These are phyloP conservation scores for Palythoa grandiflora DNA, from an alignment of 92 coral and sea anemone genomes.

Conservation along the genomic window DNA sequence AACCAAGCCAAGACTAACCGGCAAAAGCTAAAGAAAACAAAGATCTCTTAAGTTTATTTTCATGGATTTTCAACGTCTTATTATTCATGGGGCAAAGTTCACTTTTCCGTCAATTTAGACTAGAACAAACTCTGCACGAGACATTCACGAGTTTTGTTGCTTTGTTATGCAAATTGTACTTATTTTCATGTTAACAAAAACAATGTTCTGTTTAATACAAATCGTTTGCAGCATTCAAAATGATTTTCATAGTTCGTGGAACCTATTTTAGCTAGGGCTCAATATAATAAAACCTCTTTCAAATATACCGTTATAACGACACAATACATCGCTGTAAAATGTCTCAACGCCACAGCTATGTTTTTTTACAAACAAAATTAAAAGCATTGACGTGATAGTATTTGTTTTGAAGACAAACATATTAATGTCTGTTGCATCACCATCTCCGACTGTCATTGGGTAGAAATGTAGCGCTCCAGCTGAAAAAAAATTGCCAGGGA, in stretches of 20 bases:
- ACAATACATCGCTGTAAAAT: neutral
- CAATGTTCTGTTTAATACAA: neutral
- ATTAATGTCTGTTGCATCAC: slow-evolving; percentile 31
- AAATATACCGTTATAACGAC: no score
- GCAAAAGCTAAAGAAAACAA: no score
- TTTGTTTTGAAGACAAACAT: slow-evolving; percentile 24
- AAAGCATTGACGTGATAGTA: slow-evolving; percentile 9
- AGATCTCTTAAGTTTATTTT: no score
- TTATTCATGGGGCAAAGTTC: neutral
- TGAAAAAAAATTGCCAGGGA: slow-evolving; percentile 6
- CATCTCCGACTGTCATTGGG: slow-evolving; percentile 34
- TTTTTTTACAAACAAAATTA: neutral
- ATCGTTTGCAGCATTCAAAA: neutral
- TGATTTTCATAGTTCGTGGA: neutral
- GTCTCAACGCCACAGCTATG: neutral
- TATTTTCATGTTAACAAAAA: neutral
- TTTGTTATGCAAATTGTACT: slow-evolving; percentile 30
- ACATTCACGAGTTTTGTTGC: neutral
- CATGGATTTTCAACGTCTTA: neutral
- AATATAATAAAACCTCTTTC: neutral
- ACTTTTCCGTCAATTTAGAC: neutral
- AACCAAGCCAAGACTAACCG: no score
- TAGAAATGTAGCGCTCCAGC: neutral
- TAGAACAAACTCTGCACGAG: neutral
- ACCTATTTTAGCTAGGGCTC: neutral